Evolutionary conservation across 2,113 vertebrate species (phyloP).

Genomic region (Prochilodus magdalenae): DNA sequence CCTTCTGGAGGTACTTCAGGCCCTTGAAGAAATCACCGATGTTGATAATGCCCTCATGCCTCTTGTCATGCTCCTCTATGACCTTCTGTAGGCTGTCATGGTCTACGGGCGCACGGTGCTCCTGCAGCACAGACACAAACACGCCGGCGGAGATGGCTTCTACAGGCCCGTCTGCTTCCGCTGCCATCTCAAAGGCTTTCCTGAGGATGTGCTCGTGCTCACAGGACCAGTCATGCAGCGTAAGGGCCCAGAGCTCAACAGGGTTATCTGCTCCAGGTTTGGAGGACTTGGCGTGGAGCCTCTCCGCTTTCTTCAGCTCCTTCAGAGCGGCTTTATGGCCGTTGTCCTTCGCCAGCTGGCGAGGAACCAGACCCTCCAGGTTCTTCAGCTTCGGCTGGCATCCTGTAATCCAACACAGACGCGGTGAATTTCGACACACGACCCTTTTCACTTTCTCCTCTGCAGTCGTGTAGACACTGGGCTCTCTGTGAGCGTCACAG

Average conservation of each 20-base stretch:
- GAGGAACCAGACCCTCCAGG: conserved; percentile 70
- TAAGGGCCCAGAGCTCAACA: conserved; percentile 75
- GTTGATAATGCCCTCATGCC: conserved; percentile 64
- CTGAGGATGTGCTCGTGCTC: conserved; percentile 74
- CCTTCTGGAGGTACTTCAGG: conserved; percentile 78
- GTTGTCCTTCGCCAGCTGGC: conserved; percentile 70
- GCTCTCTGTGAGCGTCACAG: not conserved
- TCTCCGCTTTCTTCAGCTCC: conserved; percentile 76
- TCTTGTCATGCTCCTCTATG: conserved; percentile 69
- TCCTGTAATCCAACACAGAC: conserved; percentile 64
- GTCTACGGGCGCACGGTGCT: conserved; percentile 61
- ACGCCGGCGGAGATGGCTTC: conserved; percentile 71
- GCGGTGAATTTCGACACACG: not conserved
- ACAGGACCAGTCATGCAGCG: conserved; percentile 83
- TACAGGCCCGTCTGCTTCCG: conserved; percentile 62
- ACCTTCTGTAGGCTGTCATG: conserved; percentile 66
- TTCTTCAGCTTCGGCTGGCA: conserved; percentile 84
- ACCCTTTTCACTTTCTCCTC: not conserved
- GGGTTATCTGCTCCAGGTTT: conserved; percentile 69
- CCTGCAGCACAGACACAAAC: conserved; percentile 70
- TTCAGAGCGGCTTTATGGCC: conserved; percentile 77
- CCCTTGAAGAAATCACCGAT: conserved; percentile 82
- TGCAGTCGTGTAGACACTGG: not conserved
- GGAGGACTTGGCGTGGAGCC: conserved; percentile 64
- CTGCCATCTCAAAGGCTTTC: conserved; percentile 57